Percentiles rank a stretch among this genome's conserved stretches.
Evolutionary conservation across 2,113 vertebrate species (phyloP).

Genomic region (Coreoperca whiteheadi): DNA sequence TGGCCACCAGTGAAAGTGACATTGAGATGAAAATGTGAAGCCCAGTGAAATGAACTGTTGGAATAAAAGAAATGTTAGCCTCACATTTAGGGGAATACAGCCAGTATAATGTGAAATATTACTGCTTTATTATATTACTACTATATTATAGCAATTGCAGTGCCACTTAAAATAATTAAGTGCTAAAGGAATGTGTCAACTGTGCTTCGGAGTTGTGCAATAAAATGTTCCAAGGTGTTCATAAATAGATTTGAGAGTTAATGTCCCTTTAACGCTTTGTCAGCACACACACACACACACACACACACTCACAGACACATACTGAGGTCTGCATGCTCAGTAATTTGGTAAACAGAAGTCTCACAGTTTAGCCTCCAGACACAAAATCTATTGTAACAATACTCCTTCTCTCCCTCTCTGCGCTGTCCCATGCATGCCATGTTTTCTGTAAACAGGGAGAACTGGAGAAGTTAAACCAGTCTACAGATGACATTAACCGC

Average conservation of each 20-base stretch:
- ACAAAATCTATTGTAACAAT: conserved; percentile 10
- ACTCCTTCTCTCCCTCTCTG: neutral
- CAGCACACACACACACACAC: conserved; percentile 4
- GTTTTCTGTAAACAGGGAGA: conserved; percentile 89
- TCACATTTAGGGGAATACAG: neutral
- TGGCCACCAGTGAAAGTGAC: conserved; percentile 21
- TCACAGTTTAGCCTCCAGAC: conserved; percentile 27
- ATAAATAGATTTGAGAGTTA: neutral
- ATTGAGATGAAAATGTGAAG: neutral
- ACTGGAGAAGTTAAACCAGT: conserved; percentile 97
- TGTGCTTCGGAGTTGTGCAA: neutral
- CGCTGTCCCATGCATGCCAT: conserved; percentile 10
- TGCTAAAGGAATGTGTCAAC: neutral
- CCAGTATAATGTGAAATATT: neutral
- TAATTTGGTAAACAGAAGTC: conserved; percentile 47
- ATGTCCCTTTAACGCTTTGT: neutral
- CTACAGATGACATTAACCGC: conserved; percentile 96
- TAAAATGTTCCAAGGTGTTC: neutral
- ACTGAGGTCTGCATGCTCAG: neutral
- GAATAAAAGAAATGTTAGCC: neutral
- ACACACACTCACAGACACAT: neutral
- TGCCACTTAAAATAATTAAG: neutral
- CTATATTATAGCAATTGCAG: neutral
- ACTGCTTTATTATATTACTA: neutral
- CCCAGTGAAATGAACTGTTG: neutral